Evolutionary conservation across 2,113 vertebrate species (phyloP), one percentile per base, ranked within the genome.

Genomic region (Arizona elegans): DNA sequence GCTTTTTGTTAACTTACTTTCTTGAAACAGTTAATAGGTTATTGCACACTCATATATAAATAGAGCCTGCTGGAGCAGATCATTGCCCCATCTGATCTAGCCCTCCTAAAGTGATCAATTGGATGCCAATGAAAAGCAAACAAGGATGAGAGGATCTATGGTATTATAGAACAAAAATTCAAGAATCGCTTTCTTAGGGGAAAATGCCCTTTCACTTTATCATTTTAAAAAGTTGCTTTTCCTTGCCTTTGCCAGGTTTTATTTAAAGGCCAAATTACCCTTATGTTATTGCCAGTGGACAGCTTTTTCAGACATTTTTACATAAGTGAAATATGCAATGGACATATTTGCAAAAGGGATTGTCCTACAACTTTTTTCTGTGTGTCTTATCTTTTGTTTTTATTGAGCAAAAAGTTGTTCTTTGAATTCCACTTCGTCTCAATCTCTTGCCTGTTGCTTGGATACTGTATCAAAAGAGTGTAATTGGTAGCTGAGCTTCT

Each of bases 401-500:
- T 86, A 52, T 86, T 53, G 88, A 90, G 75, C 54, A 90, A 86
- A 89, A 65, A 75, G 54, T 54, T 52, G 55, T 59, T 86, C 88
- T 90, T 33, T 93, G 70, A 87, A 86, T 92, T n/a, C 29, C 54
- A 50, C 17, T 33, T 33, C 3, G 8, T 43, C 1, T 81, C 75
- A 81, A 19, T 24, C 21, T 12, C 29, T 17, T 38, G 38, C 75
- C 38, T 54, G 92, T 93, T 93, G 92, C 92, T 86, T 62, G 88
- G 92, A 62, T 53, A 93, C 92, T 29, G 21, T 93, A 58, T 58
- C 65, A 59, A 85, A 85, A 55, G 53, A 85, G 8, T 56, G 47
- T 90, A 90, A 93, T 93, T 93, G 54, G 88, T 86, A 53, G 13
- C 92, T 86, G 55, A 86, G 43, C 8, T 53, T n/a, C 7, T 89